Base-by-base conservation (phyloP, 2,113 vertebrate species). In the Catharus bicknelli region DNA sequence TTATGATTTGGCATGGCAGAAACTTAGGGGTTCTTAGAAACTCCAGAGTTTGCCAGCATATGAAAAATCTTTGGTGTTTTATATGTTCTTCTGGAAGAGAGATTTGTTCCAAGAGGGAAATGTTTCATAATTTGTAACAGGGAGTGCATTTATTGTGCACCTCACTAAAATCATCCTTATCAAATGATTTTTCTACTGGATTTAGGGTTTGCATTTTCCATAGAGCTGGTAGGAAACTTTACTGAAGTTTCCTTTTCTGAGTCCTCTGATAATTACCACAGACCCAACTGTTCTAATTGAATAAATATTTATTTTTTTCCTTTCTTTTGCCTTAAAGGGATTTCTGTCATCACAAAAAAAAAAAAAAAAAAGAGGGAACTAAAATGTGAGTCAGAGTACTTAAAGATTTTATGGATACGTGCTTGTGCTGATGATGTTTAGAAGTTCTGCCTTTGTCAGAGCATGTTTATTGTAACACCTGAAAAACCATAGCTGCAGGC, bases 401-500 rank as follows among this genome's bases (percentile, higher is more conserved):
- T 51, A 40, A 43, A 70, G 75, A 9, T 78, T 84, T 67, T 80
- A 66, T 51, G 79, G 69, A 38, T 82, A 53, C 0, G 0, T 84
- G 58, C 59, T 84, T 68, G 38, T 58, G 63, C 16, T 43, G 67
- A 16, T 93, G 79, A 69, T 88, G 36, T 59, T 82, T 84, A 66
- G 86, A 92, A 90, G 55, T 70, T 54, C 26, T 0, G 38, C 13
- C 12, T 55, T 86, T 94, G 77, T 80, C 88, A 72, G 64, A 79
- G 16, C 54, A 14, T 29, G 18, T 77, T 89, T 89, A 26, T 88
- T 70, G 42, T 72, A 88, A 48, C 84, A 42, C 54, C 83, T 57
- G 40, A 84, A 90, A 38, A 93, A 62, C 10, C 22, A 11, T 77
- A 83, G 90, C 95, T 96, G 75, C 70, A 59, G 83, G 95, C 86